Conservation (phyloP, 2,113 vertebrate genomes). For the Zingel zingel region DNA sequence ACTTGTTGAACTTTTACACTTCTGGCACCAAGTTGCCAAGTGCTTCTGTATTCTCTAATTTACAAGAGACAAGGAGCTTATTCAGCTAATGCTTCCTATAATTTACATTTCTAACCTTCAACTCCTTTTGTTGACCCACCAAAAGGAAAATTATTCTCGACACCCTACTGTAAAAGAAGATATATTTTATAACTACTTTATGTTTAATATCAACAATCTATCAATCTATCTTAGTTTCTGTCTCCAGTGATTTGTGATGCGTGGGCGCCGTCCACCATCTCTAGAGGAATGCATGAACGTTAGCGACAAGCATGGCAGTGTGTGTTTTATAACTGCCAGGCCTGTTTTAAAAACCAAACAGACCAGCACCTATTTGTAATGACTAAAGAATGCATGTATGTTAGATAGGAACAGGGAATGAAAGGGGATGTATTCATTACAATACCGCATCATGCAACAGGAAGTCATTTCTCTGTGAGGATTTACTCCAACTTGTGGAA, state of each 20-base stretch:
- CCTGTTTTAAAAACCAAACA: constrained; percentile 78
- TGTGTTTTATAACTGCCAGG: constrained; percentile 66
- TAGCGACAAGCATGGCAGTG: constrained; percentile 44
- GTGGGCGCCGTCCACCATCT: constrained; percentile 54
- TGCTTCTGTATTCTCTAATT: constrained; percentile 9
- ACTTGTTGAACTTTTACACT: background rate
- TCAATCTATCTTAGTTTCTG: background rate
- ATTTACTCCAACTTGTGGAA: constrained; percentile 63
- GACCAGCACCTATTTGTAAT: constrained; percentile 61
- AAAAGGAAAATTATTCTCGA: background rate
- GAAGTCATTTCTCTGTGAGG: constrained; percentile 56
- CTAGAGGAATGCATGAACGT: constrained; percentile 74
- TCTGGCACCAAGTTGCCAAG: background rate
- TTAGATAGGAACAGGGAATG: constrained; percentile 62
- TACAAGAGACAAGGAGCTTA: background rate
- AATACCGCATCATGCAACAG: constrained; percentile 33
- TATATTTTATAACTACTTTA: background rate
- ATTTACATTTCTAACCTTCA: constrained; percentile 35
- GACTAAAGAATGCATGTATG: constrained; percentile 74
- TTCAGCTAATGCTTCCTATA: background rate
- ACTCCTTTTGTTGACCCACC: background rate
- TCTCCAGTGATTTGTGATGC: background rate
- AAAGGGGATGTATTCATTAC: constrained; percentile 52
- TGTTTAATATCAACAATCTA: constrained; percentile 8
- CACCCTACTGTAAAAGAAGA: background rate